Evolutionary conservation across 2,888 invertebrate species (phyloP).

Genomic region (Napeogenes sylphis): DNA sequence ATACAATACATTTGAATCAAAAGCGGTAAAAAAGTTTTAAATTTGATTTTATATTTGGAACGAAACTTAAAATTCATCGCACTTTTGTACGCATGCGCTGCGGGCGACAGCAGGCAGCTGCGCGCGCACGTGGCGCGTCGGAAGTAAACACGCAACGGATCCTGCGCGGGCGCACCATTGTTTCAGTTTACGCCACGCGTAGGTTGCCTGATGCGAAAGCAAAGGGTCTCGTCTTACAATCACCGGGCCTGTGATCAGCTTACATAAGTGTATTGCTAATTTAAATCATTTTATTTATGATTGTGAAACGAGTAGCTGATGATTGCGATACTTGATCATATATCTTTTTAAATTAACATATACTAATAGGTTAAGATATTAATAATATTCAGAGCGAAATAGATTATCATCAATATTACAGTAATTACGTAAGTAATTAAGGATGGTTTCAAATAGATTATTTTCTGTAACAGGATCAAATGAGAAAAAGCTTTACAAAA

Average conservation of each 20-base stretch:
- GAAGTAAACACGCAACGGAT: constrained; percentile 34
- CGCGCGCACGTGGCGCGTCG: constrained; percentile 39
- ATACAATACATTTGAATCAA: no score
- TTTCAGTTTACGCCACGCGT: constrained; percentile 21
- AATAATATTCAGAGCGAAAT: no score
- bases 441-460: no score
- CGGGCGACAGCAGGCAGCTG: constrained; percentile 51
- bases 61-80: constrained; percentile 10
- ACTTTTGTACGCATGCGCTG: constrained; percentile 40
- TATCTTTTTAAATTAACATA: no score
- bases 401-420: no score
- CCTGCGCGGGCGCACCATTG: constrained; percentile 31
- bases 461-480: no score
- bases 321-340: background rate
- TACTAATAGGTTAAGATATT: no score
- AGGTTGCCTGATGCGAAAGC: constrained; percentile 13
- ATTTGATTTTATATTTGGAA: background rate
- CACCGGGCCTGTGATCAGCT: constrained; percentile 14
- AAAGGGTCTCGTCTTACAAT: constrained; percentile 5
- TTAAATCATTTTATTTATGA: background rate
- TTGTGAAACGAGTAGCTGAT: background rate
- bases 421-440: no score
- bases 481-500: background rate
- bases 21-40: background rate
- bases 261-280: background rate